A percentile compares a stretch with the other conserved stretches of the same genome.
Conservation (phyloP, 2,797 vertebrate species). For the Mus minutoides region DNA sequence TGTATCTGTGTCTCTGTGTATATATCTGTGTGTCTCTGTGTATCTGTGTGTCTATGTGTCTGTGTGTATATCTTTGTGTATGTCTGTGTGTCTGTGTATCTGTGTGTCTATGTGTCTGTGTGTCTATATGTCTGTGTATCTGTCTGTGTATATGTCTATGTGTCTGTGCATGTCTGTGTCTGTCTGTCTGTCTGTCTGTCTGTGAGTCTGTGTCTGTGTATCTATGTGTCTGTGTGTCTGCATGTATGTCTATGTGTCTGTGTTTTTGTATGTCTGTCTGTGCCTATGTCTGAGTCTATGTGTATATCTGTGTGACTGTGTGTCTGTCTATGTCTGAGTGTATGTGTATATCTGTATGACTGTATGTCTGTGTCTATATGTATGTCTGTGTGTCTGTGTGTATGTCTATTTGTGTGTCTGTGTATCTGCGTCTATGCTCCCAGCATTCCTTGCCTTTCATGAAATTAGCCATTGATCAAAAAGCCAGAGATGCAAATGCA, state of each 20-base stretch:
- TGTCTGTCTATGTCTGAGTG: too few species aligned
- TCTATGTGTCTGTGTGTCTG: not conserved
- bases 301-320: too few species aligned
- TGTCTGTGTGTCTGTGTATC: not conserved
- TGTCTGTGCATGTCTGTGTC: not conserved
- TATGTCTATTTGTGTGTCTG: not conserved
- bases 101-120: not conserved
- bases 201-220: not conserved
- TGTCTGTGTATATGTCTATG: not conserved
- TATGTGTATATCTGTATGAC: not conserved
- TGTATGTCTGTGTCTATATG: not conserved
- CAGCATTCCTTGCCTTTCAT: slow-evolving; percentile 25
- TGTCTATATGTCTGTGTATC: not conserved
- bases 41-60: not conserved
- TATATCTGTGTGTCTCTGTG: too few species aligned
- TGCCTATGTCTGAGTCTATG: too few species aligned
- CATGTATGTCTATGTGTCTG: not conserved
- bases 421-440: not conserved
- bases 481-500: slow-evolving; percentile 83
- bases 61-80: not conserved
- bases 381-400: not conserved
- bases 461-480: slow-evolving; percentile 85
- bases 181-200: not conserved
- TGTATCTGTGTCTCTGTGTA: too few species aligned
- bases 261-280: not conserved